Conservation (phyloP, 2,113 vertebrate genomes). For the Fukomys damarensis region DNA sequence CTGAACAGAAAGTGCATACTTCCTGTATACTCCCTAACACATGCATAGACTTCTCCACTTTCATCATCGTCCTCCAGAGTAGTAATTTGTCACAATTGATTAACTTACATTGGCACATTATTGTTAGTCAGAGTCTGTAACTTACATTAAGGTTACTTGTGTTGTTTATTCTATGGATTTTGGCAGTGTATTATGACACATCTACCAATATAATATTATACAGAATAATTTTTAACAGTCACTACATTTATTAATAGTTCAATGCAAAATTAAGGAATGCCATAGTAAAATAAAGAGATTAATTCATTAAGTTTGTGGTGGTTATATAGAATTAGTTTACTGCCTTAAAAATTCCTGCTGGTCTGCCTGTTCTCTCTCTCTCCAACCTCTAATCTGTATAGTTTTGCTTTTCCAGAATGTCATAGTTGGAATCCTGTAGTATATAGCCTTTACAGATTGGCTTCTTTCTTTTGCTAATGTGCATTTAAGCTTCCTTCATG, state of each 20-base stretch:
- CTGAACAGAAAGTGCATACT: not conserved
- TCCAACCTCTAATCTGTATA: not conserved
- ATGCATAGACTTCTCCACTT: not conserved
- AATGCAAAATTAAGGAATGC: not conserved
- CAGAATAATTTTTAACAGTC: not conserved
- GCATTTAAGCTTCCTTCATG: not conserved
- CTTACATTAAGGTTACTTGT: not conserved
- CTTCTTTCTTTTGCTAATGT: not conserved
- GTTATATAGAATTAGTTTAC: not conserved
- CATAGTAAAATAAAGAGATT: not conserved
- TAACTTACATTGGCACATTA: not conserved
- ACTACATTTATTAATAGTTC: not conserved
- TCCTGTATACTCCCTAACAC: fast-evolving
- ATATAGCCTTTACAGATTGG: not conserved
- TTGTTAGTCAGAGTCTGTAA: not conserved
- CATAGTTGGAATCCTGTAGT: not conserved
- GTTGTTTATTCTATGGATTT: not conserved
- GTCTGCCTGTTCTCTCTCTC: not conserved
- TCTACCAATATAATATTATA: not conserved
- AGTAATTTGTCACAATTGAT: not conserved
- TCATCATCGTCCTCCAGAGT: not conserved
- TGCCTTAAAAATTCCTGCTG: not conserved
- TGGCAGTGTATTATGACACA: not conserved
- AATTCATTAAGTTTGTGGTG: not conserved
- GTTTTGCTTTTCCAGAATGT: constrained; percentile 6